Base-by-base conservation (phyloP, 2,797 vertebrate genomes). In the Crocidura indochinensis region DNA sequence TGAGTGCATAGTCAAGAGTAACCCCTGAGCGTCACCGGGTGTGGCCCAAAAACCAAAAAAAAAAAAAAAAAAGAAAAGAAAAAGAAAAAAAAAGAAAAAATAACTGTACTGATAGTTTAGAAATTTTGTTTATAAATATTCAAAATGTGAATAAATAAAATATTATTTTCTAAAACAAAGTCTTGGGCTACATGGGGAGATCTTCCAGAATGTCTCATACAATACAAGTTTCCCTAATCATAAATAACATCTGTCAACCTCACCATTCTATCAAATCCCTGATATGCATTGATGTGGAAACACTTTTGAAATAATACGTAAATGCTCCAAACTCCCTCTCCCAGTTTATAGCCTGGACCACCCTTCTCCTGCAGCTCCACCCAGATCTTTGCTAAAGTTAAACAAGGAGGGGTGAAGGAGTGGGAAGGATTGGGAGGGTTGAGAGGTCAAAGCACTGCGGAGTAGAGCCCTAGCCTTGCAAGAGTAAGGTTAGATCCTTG, bases 81-180 rank as follows among this genome's bases (percentile, higher is more conserved):
- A 56, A 56, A 56, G 53, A 19, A 56, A 56, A 56, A 56, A 3
- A 20, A 8, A 20, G 38, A 44, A n/a, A 71, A 31, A 89, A 65
- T 31, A 83, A 84, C 1, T 22, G 22, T 47, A 1, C 4, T 53
- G 27, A 65, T 74, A 77, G 7, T 81, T 87, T 91, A 84, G 64
- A 89, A 64, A 75, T 5, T 44, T 82, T 76, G 22, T 53, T 89
- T 83, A 84, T 56, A 86, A 64, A 49, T 53, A 60, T 64, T 0
- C 53, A 83, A 85, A 65, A 53, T 31, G 49, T 65, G 60, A 77
- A 53, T 27, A 75, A 88, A 44, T 47, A 17, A 83, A 64, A 26
- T 31, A 65, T 56, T 49, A 29, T 15, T 12, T 4, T 17, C 79
- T 79, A 74, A 91, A 44, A 80, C 65, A 8, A 65, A 88, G 47